Evolutionary conservation across 2,888 invertebrate genomes (phyloP).

Genomic region (Melinopterus prodromus): DNA sequence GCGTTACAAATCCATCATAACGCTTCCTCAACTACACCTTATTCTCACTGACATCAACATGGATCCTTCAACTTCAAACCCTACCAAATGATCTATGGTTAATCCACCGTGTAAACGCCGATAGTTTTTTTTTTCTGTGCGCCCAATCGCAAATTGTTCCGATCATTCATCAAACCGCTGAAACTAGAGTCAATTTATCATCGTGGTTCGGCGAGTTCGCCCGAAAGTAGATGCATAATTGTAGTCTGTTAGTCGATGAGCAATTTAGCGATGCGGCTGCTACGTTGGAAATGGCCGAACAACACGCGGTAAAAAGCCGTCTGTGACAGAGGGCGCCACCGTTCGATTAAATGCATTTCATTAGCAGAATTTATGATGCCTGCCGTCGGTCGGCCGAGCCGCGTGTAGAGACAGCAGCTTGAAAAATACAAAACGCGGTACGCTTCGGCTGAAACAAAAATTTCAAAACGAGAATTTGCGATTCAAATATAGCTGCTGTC

Average conservation of each 20-base stretch:
- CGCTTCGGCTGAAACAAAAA: background rate
- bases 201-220: background rate
- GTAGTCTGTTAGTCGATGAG: background rate
- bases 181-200: background rate
- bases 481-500: background rate
- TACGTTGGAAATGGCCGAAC: background rate
- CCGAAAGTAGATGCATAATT: background rate
- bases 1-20: too few species aligned
- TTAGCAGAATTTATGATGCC: background rate
- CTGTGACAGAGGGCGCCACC: background rate
- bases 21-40: background rate
- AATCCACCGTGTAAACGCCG: background rate
- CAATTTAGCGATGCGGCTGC: background rate
- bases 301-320: background rate
- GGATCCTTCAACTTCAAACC: background rate
- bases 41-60: background rate
- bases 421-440: background rate
- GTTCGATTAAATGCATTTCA: background rate
- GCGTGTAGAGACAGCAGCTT: background rate
- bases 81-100: background rate
- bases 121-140: too few species aligned
- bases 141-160: too few species aligned
- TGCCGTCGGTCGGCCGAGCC: background rate
- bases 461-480: background rate
- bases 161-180: background rate